phyloP scores from a whole-genome alignment of 2,113 vertebrate species.

The Orientallactaga bullata region DNA sequence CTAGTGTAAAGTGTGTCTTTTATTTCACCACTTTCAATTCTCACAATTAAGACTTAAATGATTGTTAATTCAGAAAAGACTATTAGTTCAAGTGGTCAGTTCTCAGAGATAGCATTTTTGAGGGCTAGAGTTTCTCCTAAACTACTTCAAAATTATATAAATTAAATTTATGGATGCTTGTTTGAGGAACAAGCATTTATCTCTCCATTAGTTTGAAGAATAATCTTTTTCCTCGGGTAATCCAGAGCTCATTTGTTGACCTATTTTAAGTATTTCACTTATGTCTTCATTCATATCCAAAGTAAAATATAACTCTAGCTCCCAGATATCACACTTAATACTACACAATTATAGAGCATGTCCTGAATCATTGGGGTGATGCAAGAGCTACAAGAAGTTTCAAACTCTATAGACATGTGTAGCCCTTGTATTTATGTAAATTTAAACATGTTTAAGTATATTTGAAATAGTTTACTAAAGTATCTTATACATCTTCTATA shows the following conservation, averaged over 20 bases:
- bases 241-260: background rate
- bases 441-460: background rate
- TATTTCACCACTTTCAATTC: background rate
- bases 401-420: background rate
- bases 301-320: background rate
- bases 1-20: slow-evolving; percentile 40
- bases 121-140: background rate
- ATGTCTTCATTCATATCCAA: background rate
- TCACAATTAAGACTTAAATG: slow-evolving; percentile 18
- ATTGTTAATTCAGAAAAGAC: background rate
- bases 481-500: background rate
- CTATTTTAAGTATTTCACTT: background rate
- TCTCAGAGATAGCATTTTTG: background rate
- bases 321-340: background rate
- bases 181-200: background rate
- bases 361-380: background rate
- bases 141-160: background rate
- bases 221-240: background rate
- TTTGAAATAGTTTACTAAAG: background rate
- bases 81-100: background rate
- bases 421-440: background rate
- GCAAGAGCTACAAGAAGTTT: rapidly evolving
- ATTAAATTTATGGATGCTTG: background rate
- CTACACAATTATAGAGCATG: background rate
- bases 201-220: background rate